A percentile compares a stretch with the other conserved stretches of the same genome.
Evolutionary conservation across 92 coral and sea anemone genomes (phyloP).

Genomic region (Epizoanthus rinbou): DNA sequence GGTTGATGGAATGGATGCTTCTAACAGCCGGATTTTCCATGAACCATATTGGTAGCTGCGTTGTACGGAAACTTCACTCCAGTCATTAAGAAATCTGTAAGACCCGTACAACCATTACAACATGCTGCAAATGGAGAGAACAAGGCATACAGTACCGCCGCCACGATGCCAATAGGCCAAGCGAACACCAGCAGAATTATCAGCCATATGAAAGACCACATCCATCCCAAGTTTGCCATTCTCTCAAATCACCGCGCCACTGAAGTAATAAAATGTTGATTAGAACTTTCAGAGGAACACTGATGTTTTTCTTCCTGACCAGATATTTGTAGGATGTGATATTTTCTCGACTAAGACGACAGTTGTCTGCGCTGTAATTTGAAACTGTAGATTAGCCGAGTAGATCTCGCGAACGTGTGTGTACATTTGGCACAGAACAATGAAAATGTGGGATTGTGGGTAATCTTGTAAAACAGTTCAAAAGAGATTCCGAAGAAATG

Average conservation of each 20-base stretch:
- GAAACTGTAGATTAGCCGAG: too few species aligned
- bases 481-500: too few species aligned
- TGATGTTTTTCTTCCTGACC: too few species aligned
- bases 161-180: slow-evolving; percentile 93
- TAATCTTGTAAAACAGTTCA: too few species aligned
- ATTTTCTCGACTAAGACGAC: too few species aligned
- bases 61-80: slow-evolving; percentile 87
- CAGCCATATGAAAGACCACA: slow-evolving; percentile 94
- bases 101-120: slow-evolving; percentile 84
- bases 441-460: too few species aligned
- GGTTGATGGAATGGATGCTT: background rate
- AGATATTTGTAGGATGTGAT: too few species aligned
- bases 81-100: slow-evolving; percentile 77
- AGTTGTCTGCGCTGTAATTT: too few species aligned
- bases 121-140: slow-evolving; percentile 97
- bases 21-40: slow-evolving; percentile 85
- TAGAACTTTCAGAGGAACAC: too few species aligned
- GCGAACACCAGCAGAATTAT: slow-evolving; percentile 74
- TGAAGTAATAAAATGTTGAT: background rate
- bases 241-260: background rate
- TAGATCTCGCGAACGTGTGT: too few species aligned
- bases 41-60: slow-evolving; percentile 92
- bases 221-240: slow-evolving; percentile 89
- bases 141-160: slow-evolving; percentile 91
- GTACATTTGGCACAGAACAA: too few species aligned